Conservation (phyloP, 2,797 vertebrate species). For the Arnoldichthys spilopterus region DNA sequence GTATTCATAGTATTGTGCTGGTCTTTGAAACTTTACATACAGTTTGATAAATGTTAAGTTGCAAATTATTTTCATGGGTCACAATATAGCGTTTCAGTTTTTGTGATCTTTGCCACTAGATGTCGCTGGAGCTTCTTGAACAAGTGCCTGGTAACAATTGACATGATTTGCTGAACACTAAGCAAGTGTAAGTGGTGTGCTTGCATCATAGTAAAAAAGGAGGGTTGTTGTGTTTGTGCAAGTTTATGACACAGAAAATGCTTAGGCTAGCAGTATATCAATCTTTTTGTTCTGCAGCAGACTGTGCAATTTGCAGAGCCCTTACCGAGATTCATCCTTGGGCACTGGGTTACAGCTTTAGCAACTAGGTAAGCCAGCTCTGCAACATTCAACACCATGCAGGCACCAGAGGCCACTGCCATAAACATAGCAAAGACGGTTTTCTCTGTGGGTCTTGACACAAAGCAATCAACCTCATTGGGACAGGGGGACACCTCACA, state of each 20-base stretch:
- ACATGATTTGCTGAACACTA: conserved; percentile 1
- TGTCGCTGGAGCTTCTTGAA: conserved; percentile 11
- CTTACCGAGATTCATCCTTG: conserved; percentile 15
- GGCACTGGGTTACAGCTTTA: conserved; percentile 66
- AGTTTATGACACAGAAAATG: conserved; percentile 29
- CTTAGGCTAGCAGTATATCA: conserved; percentile 50
- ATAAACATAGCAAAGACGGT: conserved; percentile 80
- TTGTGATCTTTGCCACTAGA: conserved; percentile 18
- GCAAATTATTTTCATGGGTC: background rate
- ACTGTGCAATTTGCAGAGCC: conserved; percentile 27
- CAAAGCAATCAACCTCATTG: conserved; percentile 78
- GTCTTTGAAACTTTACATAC: background rate
- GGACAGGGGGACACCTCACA: conserved; percentile 79
- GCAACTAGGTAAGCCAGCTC: conserved; percentile 74
- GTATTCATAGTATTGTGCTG: background rate
- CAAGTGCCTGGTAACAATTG: background rate
- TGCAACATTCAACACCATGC: conserved; percentile 76
- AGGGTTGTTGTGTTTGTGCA: no score
- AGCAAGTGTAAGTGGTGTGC: background rate
- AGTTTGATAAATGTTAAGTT: background rate
- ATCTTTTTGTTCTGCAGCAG: conserved; percentile 59
- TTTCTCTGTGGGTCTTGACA: conserved; percentile 79
- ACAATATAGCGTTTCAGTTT: background rate
- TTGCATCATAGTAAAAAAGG: background rate
- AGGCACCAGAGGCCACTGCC: conserved; percentile 73